phyloP scores from a whole-genome alignment of 2,888 invertebrate species.

The Meandrusa payeni region DNA sequence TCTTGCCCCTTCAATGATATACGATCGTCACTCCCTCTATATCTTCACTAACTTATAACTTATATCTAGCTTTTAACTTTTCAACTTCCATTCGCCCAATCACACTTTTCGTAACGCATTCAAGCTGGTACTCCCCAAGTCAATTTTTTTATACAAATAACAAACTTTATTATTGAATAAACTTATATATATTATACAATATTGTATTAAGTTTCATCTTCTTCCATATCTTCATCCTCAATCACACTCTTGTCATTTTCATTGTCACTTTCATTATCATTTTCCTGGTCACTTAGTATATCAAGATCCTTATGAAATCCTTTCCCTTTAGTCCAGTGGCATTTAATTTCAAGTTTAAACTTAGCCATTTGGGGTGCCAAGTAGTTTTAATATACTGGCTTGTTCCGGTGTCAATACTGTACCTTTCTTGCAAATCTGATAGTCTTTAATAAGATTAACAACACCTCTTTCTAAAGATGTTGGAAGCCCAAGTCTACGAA shows the following conservation, averaged over 20 bases:
- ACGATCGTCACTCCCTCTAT: no score
- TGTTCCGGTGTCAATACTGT: constrained; percentile 93
- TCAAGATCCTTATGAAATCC: constrained; percentile 83
- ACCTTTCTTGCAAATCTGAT: constrained; percentile 91
- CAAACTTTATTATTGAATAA: no score
- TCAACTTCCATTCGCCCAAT: no score
- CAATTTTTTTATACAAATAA: no score
- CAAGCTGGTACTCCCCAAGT: no score
- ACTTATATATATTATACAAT: constrained; percentile 25
- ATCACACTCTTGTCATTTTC: no score
- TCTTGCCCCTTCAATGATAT: no score
- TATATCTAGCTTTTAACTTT: no score
- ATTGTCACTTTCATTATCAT: constrained; percentile 55
- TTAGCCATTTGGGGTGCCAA: constrained; percentile 91
- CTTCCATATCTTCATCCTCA: constrained; percentile 66
- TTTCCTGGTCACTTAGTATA: constrained; percentile 48
- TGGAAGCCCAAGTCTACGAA: constrained; percentile 95
- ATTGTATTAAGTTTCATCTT: constrained; percentile 52
- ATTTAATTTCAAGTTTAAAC: constrained; percentile 89
- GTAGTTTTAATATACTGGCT: constrained; percentile 93
- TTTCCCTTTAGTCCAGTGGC: constrained; percentile 89
- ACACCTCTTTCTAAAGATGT: constrained; percentile 93
- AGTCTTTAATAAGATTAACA: constrained; percentile 89
- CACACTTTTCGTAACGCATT: no score
- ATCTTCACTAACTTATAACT: no score